Evolutionary conservation across 2,797 vertebrate genomes (phyloP), one percentile per base, ranked within the genome.

Genomic region (Miopithecus talapoin): DNA sequence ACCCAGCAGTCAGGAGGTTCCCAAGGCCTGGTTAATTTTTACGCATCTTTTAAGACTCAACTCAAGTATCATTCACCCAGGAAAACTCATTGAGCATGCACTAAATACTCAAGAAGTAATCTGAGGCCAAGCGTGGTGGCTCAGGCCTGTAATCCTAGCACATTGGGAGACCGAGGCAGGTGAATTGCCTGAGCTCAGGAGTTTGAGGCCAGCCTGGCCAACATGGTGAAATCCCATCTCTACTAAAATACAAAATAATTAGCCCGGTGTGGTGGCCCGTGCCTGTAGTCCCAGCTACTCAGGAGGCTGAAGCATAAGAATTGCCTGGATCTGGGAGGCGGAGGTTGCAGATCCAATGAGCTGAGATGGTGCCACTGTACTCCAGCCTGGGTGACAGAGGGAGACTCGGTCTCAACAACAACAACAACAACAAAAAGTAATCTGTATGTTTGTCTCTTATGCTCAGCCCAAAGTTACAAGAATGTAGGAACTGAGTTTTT

Each of bases 31-130:
- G 9, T 75, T 72, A n/a, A 70, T 14, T 93, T 86, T 55, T 16
- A 74, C 24, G 39, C 43, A 89, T 33, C 72, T 22, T 95, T 93
- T 64, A 81, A 96, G 61, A 68, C 33, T 68, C 13, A 48, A 88
- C 50, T n/a, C 17, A 59, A 39, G 22, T 78, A 17, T 33, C 9
- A 53, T 72, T 91, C 30, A 50, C 13, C n/a, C 64, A 79, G 26
- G 21, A 30, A 61, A 78, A 43, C 4, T 61, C 46, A 30, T 36
- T 21, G 14, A 46, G 41, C 39, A 33, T n/a, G 91, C n/a, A 50
- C 2, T 33, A 41, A 8, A 41, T 17, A n/a, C 33, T 59, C 1
- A 43, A 86, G 14, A 85, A 59, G 85, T 48, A 68, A n/a, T 70
- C n/a, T 68, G 61, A 68, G 19, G n/a, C n/a, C 68, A 22, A 17